Conservation (phyloP, 2,113 vertebrate genomes). For the Hemiscyllium ocellatum region DNA sequence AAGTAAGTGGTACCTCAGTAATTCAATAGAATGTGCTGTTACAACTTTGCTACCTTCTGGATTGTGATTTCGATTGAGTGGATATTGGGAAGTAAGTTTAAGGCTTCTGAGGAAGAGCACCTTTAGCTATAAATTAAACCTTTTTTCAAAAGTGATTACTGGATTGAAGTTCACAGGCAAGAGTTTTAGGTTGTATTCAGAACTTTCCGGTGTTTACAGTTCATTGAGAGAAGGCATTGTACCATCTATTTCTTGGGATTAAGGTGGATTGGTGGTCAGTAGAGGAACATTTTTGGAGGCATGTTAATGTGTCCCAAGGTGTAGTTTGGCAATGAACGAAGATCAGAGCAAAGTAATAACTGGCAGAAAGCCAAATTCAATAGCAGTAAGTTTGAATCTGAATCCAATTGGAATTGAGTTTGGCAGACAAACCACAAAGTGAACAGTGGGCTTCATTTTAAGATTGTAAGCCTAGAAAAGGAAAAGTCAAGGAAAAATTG, state of each 20-base stretch:
- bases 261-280: not conserved
- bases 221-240: not conserved
- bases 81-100: not conserved
- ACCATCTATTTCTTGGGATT: not conserved
- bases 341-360: not conserved
- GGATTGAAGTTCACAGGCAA: not conserved
- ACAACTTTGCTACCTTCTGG: too few relatives aligned
- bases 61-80: not conserved
- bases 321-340: not conserved
- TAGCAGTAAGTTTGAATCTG: not conserved
- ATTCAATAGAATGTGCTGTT: too few relatives aligned
- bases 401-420: not conserved
- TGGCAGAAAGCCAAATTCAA: not conserved
- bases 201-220: not conserved
- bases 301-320: too few relatives aligned
- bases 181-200: not conserved
- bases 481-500: too few relatives aligned
- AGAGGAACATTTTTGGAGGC: not conserved
- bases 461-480: not conserved
- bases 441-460: not conserved
- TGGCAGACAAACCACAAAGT: not conserved
- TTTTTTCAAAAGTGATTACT: too few relatives aligned
- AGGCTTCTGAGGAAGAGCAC: too few relatives aligned
- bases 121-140: too few relatives aligned
- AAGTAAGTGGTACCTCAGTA: conserved; percentile 51